These are phyloP conservation scores for Lagorchestes hirsutus DNA, from an alignment of 2,797 vertebrate species.

Conservation along the genomic window DNA sequence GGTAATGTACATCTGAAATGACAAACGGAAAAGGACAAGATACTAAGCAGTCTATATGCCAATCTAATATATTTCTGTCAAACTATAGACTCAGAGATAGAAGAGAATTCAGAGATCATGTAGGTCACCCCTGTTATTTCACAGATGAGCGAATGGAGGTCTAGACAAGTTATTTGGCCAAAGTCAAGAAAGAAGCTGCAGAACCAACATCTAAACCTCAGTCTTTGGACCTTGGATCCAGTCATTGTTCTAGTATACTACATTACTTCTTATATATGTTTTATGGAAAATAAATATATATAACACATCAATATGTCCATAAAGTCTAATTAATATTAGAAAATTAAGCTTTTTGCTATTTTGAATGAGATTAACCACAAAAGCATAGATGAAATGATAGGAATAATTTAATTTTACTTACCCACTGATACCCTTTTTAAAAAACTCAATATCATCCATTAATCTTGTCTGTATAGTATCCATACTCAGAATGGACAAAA, in stretches of 20 bases:
- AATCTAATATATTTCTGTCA: not conserved
- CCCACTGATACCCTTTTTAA: not conserved
- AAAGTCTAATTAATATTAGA: conserved; percentile 8
- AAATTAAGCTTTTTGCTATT: not conserved
- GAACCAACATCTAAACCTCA: not conserved
- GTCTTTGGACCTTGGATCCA: not conserved
- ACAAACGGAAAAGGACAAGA: conserved; percentile 69
- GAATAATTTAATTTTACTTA: conserved; percentile 44
- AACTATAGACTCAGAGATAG: not conserved
- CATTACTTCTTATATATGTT: not conserved
- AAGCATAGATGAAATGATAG: not conserved
- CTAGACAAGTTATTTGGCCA: not conserved
- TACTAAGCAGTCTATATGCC: not conserved
- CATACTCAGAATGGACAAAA: not conserved
- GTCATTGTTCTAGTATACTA: not conserved
- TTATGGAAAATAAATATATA: not conserved
- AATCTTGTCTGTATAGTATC: not conserved
- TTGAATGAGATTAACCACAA: not conserved
- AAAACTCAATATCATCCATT: not conserved
- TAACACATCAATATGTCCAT: not conserved
- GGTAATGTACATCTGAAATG: conserved; percentile 97
- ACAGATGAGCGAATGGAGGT: not conserved
- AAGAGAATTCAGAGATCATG: not conserved
- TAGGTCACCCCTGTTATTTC: not conserved
- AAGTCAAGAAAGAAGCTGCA: not conserved